Evolutionary conservation across 2,113 vertebrate genomes (phyloP).

Genomic region (Pionites leucogaster): DNA sequence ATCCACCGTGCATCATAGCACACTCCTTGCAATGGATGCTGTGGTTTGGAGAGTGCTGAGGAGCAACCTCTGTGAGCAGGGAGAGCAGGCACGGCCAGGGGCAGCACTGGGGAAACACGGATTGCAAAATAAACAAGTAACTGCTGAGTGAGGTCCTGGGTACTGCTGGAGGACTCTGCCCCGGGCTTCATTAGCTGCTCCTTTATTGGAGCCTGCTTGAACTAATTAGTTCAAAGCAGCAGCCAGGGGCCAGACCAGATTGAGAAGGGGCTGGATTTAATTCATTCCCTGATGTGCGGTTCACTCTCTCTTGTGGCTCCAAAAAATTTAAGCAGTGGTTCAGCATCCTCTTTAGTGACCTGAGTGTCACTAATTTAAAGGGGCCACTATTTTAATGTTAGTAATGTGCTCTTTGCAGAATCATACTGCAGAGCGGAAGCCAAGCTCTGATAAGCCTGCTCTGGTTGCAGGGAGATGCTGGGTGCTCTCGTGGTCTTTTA

Average conservation of each 20-base stretch:
- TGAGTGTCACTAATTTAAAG: neutral
- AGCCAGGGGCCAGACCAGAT: neutral
- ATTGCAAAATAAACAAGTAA: neutral
- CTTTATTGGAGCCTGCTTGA: neutral
- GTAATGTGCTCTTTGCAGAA: neutral
- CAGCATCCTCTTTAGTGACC: neutral
- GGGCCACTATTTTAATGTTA: neutral
- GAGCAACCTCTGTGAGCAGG: rapidly evolving
- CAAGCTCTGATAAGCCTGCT: neutral
- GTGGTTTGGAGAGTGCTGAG: neutral
- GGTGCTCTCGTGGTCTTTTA: neutral
- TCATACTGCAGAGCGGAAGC: neutral
- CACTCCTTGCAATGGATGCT: neutral
- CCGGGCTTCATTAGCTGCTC: neutral
- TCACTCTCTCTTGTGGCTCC: neutral
- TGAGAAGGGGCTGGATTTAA: neutral
- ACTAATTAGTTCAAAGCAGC: neutral
- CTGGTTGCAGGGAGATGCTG: neutral
- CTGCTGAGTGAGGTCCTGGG: neutral
- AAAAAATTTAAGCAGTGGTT: neutral
- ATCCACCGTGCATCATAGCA: rapidly evolving
- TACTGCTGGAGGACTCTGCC: neutral
- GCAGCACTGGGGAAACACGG: neutral
- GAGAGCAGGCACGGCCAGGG: neutral
- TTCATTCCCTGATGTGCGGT: neutral